Percentiles rank a stretch among this genome's conserved stretches.
Evolutionary conservation across 2,888 invertebrate species (phyloP).

Genomic region (Argyresthia goedartella): DNA sequence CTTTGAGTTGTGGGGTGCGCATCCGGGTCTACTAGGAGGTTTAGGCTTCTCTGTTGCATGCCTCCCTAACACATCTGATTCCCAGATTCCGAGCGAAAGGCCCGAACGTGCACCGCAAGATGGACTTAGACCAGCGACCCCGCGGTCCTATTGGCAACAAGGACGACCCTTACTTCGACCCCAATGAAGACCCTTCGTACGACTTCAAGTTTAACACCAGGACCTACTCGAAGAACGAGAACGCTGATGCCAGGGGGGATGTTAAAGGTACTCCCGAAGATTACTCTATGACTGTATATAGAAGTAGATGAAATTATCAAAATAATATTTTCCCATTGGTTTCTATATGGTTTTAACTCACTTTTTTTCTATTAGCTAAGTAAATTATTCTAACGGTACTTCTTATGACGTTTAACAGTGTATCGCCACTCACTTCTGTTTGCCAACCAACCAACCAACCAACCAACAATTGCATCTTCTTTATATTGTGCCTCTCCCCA

Average conservation of each 20-base stretch:
- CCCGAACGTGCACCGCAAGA: constrained; percentile 79
- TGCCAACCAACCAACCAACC: too few relatives aligned
- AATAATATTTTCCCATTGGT: too few relatives aligned
- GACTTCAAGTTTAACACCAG: constrained; percentile 77
- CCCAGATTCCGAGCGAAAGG: constrained; percentile 79
- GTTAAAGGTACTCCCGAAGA: constrained; percentile 74
- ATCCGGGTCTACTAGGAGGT: too few relatives aligned
- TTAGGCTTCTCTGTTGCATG: too few relatives aligned
- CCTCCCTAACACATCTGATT: not conserved
- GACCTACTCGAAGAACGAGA: constrained; percentile 77
- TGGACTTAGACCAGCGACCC: constrained; percentile 78
- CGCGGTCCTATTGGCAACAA: constrained; percentile 75
- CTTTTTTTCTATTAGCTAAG: too few relatives aligned
- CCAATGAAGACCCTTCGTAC: constrained; percentile 83
- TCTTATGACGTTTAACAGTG: too few relatives aligned
- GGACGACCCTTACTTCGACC: constrained; percentile 81
- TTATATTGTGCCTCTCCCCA: too few relatives aligned
- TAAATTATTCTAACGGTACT: too few relatives aligned
- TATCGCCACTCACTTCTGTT: too few relatives aligned
- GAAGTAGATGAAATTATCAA: not conserved
- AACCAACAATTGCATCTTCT: too few relatives aligned
- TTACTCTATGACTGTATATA: not conserved
- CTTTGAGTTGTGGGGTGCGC: too few relatives aligned
- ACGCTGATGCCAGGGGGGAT: constrained; percentile 72
- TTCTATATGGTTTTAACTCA: too few relatives aligned